These are phyloP conservation scores for Notamacropus eugenii DNA, from an alignment of 2,797 vertebrate species.

Conservation along the genomic window DNA sequence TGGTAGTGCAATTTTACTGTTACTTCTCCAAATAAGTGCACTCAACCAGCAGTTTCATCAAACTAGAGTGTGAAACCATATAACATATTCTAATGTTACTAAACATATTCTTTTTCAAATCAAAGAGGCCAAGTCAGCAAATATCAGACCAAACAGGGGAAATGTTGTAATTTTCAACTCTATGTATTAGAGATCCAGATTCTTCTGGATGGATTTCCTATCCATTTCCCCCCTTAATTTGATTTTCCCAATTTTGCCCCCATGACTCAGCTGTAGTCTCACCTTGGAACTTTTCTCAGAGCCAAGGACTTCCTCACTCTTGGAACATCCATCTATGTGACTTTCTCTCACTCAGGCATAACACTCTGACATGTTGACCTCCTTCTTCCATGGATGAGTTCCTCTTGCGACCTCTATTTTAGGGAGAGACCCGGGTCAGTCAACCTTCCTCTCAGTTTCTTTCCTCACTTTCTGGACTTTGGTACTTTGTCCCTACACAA, in stretches of 20 bases:
- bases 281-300: neutral
- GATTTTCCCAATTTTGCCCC: neutral
- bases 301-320: neutral
- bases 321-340: neutral
- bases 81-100: slow-evolving; percentile 56
- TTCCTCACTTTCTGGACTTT: neutral
- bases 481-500: neutral
- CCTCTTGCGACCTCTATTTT: neutral
- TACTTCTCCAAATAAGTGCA: slow-evolving; percentile 22
- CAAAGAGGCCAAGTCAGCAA: slow-evolving; percentile 43
- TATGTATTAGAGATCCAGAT: slow-evolving; percentile 1
- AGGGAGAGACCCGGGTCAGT: neutral
- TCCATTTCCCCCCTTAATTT: neutral
- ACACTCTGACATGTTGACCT: neutral
- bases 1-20: slow-evolving; percentile 44
- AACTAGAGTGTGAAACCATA: slow-evolving; percentile 32
- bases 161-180: slow-evolving; percentile 23
- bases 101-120: slow-evolving; percentile 46
- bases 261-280: neutral
- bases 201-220: neutral
- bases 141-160: slow-evolving; percentile 38
- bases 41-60: slow-evolving; percentile 53
- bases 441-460: neutral
- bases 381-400: neutral
- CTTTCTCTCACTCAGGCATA: neutral